phyloP scores from a whole-genome alignment of 92 coral and sea anemone genomes.

The Bergia sp. region DNA sequence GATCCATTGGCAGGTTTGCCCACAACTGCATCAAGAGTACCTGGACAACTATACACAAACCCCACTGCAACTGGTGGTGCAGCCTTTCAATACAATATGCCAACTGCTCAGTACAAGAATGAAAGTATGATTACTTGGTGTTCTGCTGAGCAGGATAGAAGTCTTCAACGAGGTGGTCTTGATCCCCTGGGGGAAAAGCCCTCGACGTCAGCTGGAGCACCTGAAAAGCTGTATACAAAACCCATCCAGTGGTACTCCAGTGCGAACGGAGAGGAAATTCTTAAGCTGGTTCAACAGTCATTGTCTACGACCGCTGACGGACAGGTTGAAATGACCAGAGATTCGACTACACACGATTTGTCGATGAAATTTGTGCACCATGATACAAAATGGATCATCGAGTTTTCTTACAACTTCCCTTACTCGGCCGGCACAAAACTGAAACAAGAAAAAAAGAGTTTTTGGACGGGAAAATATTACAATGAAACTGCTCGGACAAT shows the following conservation, averaged over 20 bases:
- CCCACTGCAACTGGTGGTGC: not conserved
- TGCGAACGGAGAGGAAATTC: not conserved
- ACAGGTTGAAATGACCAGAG: not conserved
- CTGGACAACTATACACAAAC: not conserved
- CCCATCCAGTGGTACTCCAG: conserved; percentile 26
- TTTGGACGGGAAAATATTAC: not conserved
- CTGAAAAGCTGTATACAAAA: not conserved
- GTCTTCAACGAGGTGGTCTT: not conserved
- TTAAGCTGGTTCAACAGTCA: not conserved
- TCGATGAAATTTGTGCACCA: not conserved
- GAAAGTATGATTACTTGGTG: not conserved
- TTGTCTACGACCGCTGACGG: not conserved
- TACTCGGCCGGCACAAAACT: not conserved
- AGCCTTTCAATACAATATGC: too few species aligned
- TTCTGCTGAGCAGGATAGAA: not conserved
- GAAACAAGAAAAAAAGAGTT: not conserved
- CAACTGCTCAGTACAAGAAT: not conserved
- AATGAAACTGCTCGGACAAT: not conserved
- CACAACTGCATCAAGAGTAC: not conserved
- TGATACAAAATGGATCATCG: not conserved
- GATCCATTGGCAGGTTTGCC: not conserved
- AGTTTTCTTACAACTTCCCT: not conserved
- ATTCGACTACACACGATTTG: not conserved
- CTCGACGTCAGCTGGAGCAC: not conserved
- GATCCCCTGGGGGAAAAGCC: not conserved